Percentiles rank a stretch among this genome's conserved stretches.
Conservation (phyloP, 2,888 invertebrate genomes). For the Diploptera punctata region DNA sequence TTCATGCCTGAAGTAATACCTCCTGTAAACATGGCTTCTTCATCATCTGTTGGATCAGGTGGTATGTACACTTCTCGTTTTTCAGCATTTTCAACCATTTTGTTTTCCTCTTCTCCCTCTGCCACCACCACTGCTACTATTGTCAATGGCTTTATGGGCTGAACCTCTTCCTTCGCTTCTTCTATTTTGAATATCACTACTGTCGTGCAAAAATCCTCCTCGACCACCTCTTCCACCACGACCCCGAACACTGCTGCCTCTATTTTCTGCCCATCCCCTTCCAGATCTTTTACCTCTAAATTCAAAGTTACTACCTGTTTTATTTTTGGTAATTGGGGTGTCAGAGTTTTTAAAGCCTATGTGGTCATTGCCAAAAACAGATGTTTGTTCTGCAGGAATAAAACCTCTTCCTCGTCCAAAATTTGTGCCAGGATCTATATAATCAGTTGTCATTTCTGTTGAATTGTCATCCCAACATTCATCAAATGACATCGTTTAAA, state of each 20-base stretch:
- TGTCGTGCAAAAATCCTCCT: slow-evolving; percentile 31
- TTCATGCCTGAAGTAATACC: slow-evolving; percentile 86
- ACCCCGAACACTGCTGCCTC: slow-evolving; percentile 39
- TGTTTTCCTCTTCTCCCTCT: neutral
- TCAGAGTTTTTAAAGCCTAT: neutral
- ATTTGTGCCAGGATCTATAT: slow-evolving; percentile 60
- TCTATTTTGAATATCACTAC: slow-evolving; percentile 33
- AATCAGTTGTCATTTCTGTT: neutral
- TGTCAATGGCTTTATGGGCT: neutral
- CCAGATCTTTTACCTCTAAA: neutral
- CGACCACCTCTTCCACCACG: slow-evolving; percentile 54
- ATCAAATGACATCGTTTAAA: too few relatives aligned
- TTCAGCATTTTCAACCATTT: slow-evolving; percentile 30
- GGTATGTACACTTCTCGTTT: slow-evolving; percentile 74
- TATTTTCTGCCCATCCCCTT: neutral
- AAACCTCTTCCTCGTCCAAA: slow-evolving; percentile 62
- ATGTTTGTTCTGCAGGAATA: slow-evolving; percentile 52
- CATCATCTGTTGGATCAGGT: slow-evolving; percentile 74
- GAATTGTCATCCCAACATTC: neutral
- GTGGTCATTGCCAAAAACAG: neutral
- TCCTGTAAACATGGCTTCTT: slow-evolving; percentile 70
- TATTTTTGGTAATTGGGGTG: neutral
- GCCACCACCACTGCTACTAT: neutral
- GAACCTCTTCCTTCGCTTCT: neutral
- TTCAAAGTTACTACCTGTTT: too few relatives aligned